Conservation (phyloP, 1,140 invertebrate genomes). For the Callitettix versicolor region DNA sequence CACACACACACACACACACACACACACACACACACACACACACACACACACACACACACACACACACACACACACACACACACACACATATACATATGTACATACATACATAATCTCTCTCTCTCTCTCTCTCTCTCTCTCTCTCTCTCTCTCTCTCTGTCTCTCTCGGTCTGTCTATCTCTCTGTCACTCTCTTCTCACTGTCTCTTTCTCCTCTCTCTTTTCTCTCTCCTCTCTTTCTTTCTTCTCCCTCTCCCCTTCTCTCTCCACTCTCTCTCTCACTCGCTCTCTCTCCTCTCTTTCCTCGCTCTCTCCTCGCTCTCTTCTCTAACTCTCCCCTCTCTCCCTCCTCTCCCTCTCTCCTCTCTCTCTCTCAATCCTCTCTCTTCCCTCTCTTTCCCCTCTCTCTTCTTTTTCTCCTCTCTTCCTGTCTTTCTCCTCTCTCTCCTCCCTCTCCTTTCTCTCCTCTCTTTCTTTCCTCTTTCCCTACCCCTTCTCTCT, state of each 20-base stretch:
- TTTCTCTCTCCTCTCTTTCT: too few relatives aligned
- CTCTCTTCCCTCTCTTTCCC: neutral
- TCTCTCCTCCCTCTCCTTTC: neutral
- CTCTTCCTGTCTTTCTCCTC: neutral
- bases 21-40: too few relatives aligned
- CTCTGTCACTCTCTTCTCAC: neutral
- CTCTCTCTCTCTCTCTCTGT: neutral
- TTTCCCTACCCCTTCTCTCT: neutral
- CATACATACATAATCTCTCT: too few relatives aligned
- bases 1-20: too few relatives aligned
- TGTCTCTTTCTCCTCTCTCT: too few relatives aligned
- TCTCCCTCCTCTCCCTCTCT: neutral
- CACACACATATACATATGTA: too few relatives aligned
- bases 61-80: too few relatives aligned
- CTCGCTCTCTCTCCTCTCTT: neutral
- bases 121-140: too few relatives aligned
- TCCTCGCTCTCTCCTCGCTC: too few relatives aligned
- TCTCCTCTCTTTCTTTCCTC: neutral
- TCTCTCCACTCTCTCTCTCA: neutral
- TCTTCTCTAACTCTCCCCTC: neutral
- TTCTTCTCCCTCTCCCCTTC: neutral
- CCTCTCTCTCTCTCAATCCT: neutral
- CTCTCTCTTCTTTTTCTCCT: neutral
- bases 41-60: too few relatives aligned
- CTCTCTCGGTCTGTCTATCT: neutral